Conservation (phyloP, 2,797 vertebrate species). For the Cryptoblepharus egeriae region DNA sequence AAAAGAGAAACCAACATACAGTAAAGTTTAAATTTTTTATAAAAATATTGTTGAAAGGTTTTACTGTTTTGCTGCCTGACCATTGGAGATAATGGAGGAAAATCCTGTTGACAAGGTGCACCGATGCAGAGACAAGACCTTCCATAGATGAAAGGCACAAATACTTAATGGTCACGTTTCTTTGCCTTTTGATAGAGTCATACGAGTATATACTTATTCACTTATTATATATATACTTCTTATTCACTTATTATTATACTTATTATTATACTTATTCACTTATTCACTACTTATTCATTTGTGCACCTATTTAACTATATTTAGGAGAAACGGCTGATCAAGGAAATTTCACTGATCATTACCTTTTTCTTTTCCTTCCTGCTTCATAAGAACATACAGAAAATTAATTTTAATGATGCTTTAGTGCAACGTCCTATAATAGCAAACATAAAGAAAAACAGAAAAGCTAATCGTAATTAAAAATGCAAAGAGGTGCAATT, state of each 20-base stretch:
- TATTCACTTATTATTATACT: no score
- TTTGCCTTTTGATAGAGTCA: not conserved
- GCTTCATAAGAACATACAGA: constrained; percentile 35
- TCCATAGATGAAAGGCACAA: no score
- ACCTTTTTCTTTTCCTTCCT: constrained; percentile 28
- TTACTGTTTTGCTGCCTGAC: no score
- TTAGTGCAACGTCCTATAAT: not conserved
- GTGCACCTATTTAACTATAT: not conserved
- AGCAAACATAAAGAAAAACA: constrained; percentile 2
- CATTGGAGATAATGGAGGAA: no score
- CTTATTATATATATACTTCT: no score
- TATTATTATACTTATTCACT: no score
- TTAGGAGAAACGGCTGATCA: constrained; percentile 33
- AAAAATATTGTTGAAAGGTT: no score
- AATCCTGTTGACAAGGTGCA: no score
- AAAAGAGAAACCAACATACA: no score
- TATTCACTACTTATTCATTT: not conserved
- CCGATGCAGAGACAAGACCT: no score
- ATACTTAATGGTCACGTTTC: not conserved
- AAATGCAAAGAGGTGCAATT: constrained; percentile 36
- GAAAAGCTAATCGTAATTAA: constrained; percentile 19
- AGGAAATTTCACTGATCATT: constrained; percentile 39
- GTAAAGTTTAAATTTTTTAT: no score
- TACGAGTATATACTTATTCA: no score
- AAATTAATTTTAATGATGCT: constrained; percentile 22